phyloP scores from a whole-genome alignment of 2,888 invertebrate genomes.

The Sphaeridia pumilis region DNA sequence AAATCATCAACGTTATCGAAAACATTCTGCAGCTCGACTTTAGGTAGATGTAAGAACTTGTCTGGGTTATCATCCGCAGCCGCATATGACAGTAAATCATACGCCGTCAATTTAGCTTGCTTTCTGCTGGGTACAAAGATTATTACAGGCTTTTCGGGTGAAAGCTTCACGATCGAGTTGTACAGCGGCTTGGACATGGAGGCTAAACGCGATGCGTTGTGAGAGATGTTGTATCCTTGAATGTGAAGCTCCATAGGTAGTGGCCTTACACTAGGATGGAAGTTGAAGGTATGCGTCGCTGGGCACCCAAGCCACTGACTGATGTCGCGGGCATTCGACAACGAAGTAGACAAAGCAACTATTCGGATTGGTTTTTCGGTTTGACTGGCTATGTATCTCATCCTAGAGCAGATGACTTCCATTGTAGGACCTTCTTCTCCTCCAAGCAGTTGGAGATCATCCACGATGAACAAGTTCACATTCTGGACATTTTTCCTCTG shows the following conservation, averaged over 20 bases:
- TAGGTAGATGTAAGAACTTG: conserved; percentile 77
- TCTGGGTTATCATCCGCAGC: conserved; percentile 77
- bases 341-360: conserved; percentile 80
- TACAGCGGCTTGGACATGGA: conserved; percentile 98
- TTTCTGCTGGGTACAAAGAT: conserved; percentile 86
- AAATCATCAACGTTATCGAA: conserved; percentile 50
- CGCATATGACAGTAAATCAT: conserved; percentile 86
- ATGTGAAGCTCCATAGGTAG: conserved; percentile 91
- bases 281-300: conserved; percentile 90
- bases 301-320: conserved; percentile 94
- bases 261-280: conserved; percentile 94
- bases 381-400: conserved; percentile 90
- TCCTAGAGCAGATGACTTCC: conserved; percentile 80
- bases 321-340: conserved; percentile 89
- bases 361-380: conserved; percentile 80
- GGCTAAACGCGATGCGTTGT: conserved; percentile 87
- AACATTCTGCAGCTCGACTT: conserved; percentile 77
- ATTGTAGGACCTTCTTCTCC: conserved; percentile 86
- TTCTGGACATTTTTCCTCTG: conserved; percentile 97
- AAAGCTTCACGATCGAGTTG: conserved; percentile 74
- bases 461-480: conserved; percentile 89
- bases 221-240: conserved; percentile 92
- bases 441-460: conserved; percentile 72
- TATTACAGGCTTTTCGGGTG: conserved; percentile 70
- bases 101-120: conserved; percentile 85